Evolutionary conservation across 2,888 invertebrate genomes (phyloP).

Genomic region (Dione juno): DNA sequence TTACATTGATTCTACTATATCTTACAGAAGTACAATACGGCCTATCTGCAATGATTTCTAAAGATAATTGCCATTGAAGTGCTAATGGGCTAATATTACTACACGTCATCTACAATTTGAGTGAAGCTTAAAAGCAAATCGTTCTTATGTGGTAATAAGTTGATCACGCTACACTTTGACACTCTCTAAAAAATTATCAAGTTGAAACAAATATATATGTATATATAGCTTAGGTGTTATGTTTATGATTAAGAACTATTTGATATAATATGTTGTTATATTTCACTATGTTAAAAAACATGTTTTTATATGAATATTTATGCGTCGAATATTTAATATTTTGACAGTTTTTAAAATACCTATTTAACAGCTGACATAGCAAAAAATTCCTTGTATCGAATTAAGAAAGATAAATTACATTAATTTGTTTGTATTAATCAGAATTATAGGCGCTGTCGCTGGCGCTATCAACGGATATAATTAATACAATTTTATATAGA

Average conservation of each 20-base stretch:
- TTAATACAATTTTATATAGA: too few species aligned
- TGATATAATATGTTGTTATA: not conserved
- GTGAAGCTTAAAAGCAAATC: not conserved
- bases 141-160: not conserved
- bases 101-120: not conserved
- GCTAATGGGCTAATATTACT: not conserved
- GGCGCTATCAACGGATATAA: not conserved
- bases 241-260: not conserved
- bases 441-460: not conserved
- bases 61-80: not conserved
- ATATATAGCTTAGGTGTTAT: not conserved
- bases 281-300: not conserved
- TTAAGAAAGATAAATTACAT: not conserved
- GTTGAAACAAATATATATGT: not conserved
- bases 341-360: not conserved
- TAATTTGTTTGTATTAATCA: not conserved
- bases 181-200: not conserved
- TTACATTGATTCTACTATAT: too few species aligned
- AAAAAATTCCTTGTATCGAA: not conserved
- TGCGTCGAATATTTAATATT: not conserved
- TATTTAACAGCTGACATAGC: not conserved
- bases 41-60: not conserved
- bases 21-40: too few species aligned
- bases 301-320: too few species aligned
- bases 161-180: not conserved